phyloP scores from a whole-genome alignment of 2,797 vertebrate species.

The Trachops cirrhosus region DNA sequence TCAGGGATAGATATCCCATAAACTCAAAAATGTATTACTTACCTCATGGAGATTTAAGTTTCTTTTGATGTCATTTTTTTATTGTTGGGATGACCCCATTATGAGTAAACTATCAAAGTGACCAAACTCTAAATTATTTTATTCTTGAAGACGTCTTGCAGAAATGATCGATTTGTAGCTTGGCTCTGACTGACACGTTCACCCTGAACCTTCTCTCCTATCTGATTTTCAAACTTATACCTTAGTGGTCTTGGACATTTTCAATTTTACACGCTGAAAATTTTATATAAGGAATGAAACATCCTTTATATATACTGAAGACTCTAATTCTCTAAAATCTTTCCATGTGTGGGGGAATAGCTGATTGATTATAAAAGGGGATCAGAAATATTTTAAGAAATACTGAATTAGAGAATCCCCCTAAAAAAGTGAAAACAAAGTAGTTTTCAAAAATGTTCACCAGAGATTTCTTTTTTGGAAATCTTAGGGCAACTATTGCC shows the following conservation, averaged over 20 bases:
- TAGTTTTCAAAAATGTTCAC: constrained; percentile 2
- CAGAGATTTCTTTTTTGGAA: neutral
- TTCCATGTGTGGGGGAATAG: neutral
- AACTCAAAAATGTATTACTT: neutral
- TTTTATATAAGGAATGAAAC: neutral
- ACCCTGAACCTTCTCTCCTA: neutral
- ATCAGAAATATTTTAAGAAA: neutral
- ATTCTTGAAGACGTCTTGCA: neutral
- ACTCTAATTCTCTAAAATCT: neutral
- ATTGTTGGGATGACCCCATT: neutral
- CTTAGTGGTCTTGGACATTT: neutral
- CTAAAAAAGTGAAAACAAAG: neutral
- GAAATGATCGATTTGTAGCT: neutral
- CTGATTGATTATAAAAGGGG: neutral
- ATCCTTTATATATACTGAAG: neutral
- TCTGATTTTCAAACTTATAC: neutral
- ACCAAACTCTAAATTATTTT: neutral
- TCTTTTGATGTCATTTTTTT: neutral
- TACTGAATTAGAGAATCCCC: neutral
- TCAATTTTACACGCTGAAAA: neutral
- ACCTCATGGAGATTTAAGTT: neutral
- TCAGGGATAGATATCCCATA: neutral
- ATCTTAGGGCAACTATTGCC: neutral
- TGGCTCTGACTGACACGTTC: neutral
- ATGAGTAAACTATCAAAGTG: neutral